Percentiles rank a stretch among this genome's conserved stretches.
phyloP scores from a whole-genome alignment of 2,888 invertebrate genomes.

The Eilema depressum region DNA sequence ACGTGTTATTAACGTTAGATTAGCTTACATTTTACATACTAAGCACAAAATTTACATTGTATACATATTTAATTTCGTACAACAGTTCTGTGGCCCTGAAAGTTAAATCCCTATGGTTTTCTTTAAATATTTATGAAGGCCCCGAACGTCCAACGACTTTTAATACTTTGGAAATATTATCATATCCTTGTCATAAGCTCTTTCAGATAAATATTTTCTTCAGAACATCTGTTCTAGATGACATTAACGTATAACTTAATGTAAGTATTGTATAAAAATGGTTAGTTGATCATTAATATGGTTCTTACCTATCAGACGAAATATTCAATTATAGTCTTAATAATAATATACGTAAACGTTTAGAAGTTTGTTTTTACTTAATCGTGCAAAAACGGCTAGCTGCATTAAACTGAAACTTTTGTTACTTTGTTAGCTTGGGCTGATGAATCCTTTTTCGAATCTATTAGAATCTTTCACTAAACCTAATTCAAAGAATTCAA shows the following conservation, averaged over 20 bases:
- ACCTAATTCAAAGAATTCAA: too few relatives aligned
- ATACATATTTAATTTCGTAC: conserved; percentile 47
- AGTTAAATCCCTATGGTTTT: conserved; percentile 75
- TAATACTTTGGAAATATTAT: conserved; percentile 75
- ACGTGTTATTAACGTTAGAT: conserved; percentile 17
- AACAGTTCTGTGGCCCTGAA: conserved; percentile 65
- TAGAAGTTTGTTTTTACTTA: too few relatives aligned
- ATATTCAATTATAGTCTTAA: not conserved
- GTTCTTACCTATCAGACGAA: not conserved
- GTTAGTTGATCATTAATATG: too few relatives aligned
- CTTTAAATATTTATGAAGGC: conserved; percentile 81
- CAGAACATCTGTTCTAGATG: conserved; percentile 51
- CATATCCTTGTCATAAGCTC: conserved; percentile 68
- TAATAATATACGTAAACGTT: not conserved
- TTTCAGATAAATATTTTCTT: conserved; percentile 61
- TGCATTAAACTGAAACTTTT: too few relatives aligned
- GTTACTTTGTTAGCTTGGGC: too few relatives aligned
- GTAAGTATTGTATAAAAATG: conserved; percentile 9
- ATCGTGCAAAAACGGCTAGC: too few relatives aligned
- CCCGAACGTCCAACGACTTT: conserved; percentile 71
- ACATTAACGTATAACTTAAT: conserved; percentile 38
- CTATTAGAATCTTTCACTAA: too few relatives aligned
- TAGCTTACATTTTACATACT: conserved; percentile 20
- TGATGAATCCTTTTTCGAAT: too few relatives aligned
- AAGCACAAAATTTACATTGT: conserved; percentile 31